Conservation (phyloP, 1,140 invertebrate genomes). For the Macrosteles quadrilineatus region DNA sequence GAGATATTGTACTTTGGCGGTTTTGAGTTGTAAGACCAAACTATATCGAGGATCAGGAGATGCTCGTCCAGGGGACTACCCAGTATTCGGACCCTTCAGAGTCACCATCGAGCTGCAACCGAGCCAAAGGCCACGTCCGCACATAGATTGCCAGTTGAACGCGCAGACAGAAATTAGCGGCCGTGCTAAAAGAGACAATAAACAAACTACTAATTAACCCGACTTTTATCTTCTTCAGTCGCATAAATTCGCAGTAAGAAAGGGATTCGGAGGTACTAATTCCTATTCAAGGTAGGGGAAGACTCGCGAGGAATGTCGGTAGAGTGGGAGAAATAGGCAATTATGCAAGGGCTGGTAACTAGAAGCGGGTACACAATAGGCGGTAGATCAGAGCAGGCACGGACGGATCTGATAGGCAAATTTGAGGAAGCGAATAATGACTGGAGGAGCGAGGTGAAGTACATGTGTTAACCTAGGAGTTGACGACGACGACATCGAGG, state of each 20-base stretch:
- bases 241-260: constrained; percentile 15
- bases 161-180: constrained; percentile 5
- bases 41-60: too few relatives aligned
- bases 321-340: background rate
- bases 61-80: too few relatives aligned
- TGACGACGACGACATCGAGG: too few relatives aligned
- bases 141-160: too few relatives aligned
- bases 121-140: too few relatives aligned
- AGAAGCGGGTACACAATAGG: background rate
- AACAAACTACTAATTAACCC: constrained; percentile 14
- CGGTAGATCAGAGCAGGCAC: background rate
- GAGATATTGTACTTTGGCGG: too few relatives aligned
- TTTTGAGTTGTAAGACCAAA: too few relatives aligned
- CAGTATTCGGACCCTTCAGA: too few relatives aligned
- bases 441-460: too few relatives aligned
- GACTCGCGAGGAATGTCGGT: background rate
- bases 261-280: constrained; percentile 18
- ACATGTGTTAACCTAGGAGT: too few relatives aligned
- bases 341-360: background rate
- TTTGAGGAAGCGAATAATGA: too few relatives aligned
- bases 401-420: background rate
- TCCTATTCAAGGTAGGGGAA: constrained; percentile 13
- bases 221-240: background rate
- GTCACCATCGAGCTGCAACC: too few relatives aligned
- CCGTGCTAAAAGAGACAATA: constrained; percentile 3